These are phyloP conservation scores for Hycleus cichorii DNA, from an alignment of 1,140 invertebrate genomes.

Conservation along the genomic window DNA sequence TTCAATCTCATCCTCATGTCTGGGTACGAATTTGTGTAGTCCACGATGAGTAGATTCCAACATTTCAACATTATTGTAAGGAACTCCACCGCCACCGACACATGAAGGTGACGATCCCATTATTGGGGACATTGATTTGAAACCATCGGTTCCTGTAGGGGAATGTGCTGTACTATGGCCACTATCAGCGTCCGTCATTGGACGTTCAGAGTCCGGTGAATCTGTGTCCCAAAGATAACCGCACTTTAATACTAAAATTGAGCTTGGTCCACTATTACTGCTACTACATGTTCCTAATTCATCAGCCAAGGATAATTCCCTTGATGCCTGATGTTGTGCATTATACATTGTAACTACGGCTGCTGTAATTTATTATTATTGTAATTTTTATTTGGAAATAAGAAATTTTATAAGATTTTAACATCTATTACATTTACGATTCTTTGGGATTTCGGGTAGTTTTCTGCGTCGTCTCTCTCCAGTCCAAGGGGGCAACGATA, in stretches of 20 bases:
- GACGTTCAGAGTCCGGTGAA: conserved; percentile 75
- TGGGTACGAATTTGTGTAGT: conserved; percentile 89
- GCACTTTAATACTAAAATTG: conserved; percentile 68
- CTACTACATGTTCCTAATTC: conserved; percentile 46
- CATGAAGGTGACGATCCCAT: conserved; percentile 43
- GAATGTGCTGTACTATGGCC: conserved; percentile 85
- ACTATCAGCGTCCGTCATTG: conserved; percentile 73
- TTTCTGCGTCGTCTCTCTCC: conserved; percentile 66
- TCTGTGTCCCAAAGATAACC: conserved; percentile 70
- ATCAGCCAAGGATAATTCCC: conserved; percentile 60
- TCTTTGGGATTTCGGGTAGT: conserved; percentile 80
- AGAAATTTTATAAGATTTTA: too few species aligned
- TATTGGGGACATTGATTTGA: conserved; percentile 73
- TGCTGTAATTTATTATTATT: conserved; percentile 39
- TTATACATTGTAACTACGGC: conserved; percentile 42
- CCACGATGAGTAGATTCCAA: conserved; percentile 92
- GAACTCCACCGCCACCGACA: conserved; percentile 54
- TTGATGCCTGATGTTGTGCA: conserved; percentile 37
- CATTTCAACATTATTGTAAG: conserved; percentile 75
- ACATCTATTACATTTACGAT: conserved; percentile 61
- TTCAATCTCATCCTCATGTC: conserved; percentile 92
- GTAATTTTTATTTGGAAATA: neutral
- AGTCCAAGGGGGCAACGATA: conserved; percentile 30
- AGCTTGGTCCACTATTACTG: conserved; percentile 44
- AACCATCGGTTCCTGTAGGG: conserved; percentile 60